A percentile compares a stretch with the other conserved stretches of the same genome.
phyloP scores from a whole-genome alignment of 1,140 invertebrate genomes.

The Nylanderia fulva region DNA sequence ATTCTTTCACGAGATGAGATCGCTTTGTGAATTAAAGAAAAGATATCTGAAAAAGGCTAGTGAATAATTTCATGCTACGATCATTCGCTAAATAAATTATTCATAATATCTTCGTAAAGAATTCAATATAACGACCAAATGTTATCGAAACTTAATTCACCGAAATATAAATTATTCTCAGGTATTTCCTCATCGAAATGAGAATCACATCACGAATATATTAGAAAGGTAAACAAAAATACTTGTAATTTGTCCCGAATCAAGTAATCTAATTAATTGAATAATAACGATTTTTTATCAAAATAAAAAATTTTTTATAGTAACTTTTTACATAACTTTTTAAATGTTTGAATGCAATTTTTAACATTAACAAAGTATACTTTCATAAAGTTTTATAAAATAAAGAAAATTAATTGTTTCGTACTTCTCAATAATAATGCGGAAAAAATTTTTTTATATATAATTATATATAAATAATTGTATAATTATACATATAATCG shows the following conservation, averaged over 20 bases:
- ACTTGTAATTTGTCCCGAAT: not conserved
- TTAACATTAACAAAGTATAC: not conserved
- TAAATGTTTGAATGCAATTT: not conserved
- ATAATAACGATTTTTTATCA: not conserved
- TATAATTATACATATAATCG: too few relatives aligned
- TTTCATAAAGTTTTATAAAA: not conserved
- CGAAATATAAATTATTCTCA: constrained; percentile 27
- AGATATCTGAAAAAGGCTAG: not conserved
- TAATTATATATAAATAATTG: too few relatives aligned
- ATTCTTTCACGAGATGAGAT: not conserved
- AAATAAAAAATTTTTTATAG: not conserved
- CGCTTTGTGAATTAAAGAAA: not conserved
- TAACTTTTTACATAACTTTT: not conserved
- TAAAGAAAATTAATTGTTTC: too few relatives aligned
- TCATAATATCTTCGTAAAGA: constrained; percentile 27
- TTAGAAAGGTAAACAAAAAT: not conserved
- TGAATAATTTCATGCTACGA: not conserved
- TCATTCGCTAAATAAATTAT: not conserved
- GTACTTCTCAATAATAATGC: too few relatives aligned
- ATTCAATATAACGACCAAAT: constrained; percentile 9
- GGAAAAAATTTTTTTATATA: too few relatives aligned
- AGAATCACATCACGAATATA: not conserved
- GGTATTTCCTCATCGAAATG: constrained; percentile 13
- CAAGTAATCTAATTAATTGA: constrained; percentile 6
- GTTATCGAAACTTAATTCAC: constrained; percentile 14